Conservation (phyloP, 2,888 invertebrate species). For the Scelioninae gen. 2 region DNA sequence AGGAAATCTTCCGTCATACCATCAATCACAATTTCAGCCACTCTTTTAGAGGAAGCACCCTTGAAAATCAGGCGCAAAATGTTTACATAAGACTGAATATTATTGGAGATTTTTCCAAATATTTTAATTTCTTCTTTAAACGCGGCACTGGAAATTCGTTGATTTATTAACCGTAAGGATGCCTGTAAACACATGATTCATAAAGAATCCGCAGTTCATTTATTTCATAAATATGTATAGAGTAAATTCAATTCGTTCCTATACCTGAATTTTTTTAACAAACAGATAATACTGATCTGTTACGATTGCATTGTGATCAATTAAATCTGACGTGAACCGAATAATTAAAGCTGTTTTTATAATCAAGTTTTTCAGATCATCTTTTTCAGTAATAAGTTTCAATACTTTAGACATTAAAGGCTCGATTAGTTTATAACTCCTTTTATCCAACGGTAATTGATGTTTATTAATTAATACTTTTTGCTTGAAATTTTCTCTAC, state of each 20-base stretch:
- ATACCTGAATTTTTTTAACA: conserved; percentile 34
- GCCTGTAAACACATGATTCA: too few species aligned
- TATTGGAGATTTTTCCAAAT: background rate
- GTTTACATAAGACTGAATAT: conserved; percentile 15
- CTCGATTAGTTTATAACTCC: conserved; percentile 10
- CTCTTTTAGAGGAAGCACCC: conserved; percentile 26
- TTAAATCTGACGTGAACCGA: conserved; percentile 40
- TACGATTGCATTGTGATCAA: conserved; percentile 26
- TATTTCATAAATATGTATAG: background rate
- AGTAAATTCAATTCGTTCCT: background rate
- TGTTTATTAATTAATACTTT: conserved; percentile 16
- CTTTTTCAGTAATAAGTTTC: conserved; percentile 30
- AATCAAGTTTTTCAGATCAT: conserved; percentile 37
- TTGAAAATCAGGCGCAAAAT: conserved; percentile 43
- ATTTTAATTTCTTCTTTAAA: conserved; percentile 26
- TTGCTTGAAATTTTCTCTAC: background rate
- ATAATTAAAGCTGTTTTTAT: conserved; percentile 51
- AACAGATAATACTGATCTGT: background rate
- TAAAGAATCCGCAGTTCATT: too few species aligned
- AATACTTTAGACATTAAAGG: conserved; percentile 24
- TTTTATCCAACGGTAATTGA: conserved; percentile 35
- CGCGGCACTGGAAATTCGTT: conserved; percentile 2
- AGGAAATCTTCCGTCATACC: conserved; percentile 26
- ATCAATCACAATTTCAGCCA: conserved; percentile 31
- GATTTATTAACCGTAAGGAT: conserved; percentile 24